These are phyloP conservation scores for Ptilodon capucinus DNA, from an alignment of 2,888 invertebrate species.

Conservation along the genomic window DNA sequence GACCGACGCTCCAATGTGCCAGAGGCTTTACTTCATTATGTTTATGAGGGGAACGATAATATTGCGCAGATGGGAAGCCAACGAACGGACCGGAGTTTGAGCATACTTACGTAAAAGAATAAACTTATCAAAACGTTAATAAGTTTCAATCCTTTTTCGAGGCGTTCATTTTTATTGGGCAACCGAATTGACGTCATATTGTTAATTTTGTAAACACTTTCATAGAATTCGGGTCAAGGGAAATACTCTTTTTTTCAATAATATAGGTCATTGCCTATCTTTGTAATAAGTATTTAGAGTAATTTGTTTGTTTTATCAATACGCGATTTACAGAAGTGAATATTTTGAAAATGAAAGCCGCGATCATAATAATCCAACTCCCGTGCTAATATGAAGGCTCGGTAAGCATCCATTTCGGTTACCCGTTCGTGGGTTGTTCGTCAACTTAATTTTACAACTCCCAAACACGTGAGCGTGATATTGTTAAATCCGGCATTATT, in stretches of 20 bases:
- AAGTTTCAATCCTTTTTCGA: conserved; percentile 7
- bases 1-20: too few relatives aligned
- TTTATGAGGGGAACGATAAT: conserved; percentile 31
- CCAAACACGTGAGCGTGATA: conserved; percentile 53
- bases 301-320: neutral
- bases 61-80: conserved; percentile 16
- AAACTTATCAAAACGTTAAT: conserved; percentile 10
- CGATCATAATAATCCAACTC: conserved; percentile 10
- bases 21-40: conserved; percentile 31
- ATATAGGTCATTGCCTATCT: neutral
- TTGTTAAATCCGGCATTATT: conserved; percentile 38
- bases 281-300: neutral
- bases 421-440: conserved; percentile 36
- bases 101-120: conserved; percentile 17
- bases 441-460: conserved; percentile 63
- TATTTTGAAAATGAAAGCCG: neutral
- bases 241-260: neutral
- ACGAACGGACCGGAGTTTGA: conserved; percentile 11
- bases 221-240: neutral
- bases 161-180: conserved; percentile 12
- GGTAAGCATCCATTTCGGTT: conserved; percentile 33
- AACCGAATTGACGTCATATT: neutral
- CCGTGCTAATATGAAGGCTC: conserved; percentile 30
- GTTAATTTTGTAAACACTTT: conserved; percentile 1
- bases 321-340: neutral